These are phyloP conservation scores for Sitophilus oryzae DNA, from an alignment of 1,140 invertebrate species.

Conservation along the genomic window DNA sequence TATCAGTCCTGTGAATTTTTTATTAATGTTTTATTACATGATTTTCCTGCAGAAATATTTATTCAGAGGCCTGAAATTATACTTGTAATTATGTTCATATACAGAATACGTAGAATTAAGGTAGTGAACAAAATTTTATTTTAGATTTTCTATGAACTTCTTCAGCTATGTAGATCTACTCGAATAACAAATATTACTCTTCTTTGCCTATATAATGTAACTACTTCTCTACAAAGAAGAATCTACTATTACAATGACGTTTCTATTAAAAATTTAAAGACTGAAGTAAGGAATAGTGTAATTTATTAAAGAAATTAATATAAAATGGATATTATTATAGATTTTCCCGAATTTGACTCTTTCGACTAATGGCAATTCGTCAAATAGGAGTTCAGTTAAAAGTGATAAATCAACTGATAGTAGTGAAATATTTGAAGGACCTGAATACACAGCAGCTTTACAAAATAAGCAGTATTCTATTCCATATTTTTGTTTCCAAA, in stretches of 20 bases:
- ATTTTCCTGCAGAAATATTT: slow-evolving; percentile 65
- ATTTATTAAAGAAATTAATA: not conserved
- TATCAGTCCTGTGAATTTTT: slow-evolving; percentile 55
- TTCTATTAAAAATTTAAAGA: slow-evolving; percentile 45
- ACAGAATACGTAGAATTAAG: slow-evolving; percentile 6
- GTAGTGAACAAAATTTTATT: no score
- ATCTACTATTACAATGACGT: slow-evolving; percentile 51
- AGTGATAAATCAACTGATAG: not conserved
- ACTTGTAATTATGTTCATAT: slow-evolving; percentile 43
- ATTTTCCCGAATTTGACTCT: no score
- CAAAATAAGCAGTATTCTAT: slow-evolving; percentile 48
- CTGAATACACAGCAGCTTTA: slow-evolving; percentile 24
- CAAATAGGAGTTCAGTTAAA: no score
- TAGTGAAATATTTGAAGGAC: slow-evolving; percentile 11
- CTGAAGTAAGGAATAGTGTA: slow-evolving; percentile 8
- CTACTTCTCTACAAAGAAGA: slow-evolving; percentile 44
- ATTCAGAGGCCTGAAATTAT: slow-evolving; percentile 58
- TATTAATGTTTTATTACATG: slow-evolving; percentile 57
- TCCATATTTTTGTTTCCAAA: slow-evolving; percentile 49
- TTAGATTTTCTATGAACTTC: slow-evolving; percentile 8
- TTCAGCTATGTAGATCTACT: slow-evolving; percentile 28
- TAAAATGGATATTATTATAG: not conserved
- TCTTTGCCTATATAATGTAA: slow-evolving; percentile 45
- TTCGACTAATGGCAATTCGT: no score
- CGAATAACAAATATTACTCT: slow-evolving; percentile 40